phyloP scores from a whole-genome alignment of 2,113 vertebrate genomes.

The Mus musculus region DNA sequence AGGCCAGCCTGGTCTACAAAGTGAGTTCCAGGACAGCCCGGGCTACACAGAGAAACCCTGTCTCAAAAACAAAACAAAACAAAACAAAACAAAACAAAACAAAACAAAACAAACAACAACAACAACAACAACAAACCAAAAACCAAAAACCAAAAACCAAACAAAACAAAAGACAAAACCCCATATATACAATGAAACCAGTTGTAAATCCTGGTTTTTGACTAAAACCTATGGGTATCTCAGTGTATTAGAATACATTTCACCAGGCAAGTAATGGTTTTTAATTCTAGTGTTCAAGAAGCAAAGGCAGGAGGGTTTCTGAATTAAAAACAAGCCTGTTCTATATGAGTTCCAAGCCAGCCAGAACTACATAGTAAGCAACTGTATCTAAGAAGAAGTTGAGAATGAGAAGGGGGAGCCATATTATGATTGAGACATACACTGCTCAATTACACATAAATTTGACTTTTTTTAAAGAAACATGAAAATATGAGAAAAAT shows the following conservation, averaged over 20 bases:
- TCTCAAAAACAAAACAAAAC: no score
- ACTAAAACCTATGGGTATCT: neutral
- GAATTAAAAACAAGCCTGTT: neutral
- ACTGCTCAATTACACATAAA: neutral
- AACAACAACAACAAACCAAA: no score
- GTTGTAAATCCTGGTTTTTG: no score
- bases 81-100: no score
- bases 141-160: no score
- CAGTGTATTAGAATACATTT: neutral
- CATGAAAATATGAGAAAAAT: neutral
- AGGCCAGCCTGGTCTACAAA: no score
- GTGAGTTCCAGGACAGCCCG: no score
- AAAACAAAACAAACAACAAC: no score
- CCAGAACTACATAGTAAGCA: neutral
- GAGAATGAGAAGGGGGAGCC: neutral
- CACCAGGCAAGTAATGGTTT: neutral
- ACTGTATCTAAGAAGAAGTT: neutral
- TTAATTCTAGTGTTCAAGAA: neutral
- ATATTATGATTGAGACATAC: no score
- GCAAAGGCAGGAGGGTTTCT: neutral
- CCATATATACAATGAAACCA: no score
- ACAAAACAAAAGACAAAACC: no score
- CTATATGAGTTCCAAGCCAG: neutral
- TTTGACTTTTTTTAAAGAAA: neutral
- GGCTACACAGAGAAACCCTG: no score